These are phyloP conservation scores for Agelas oroides DNA, from an alignment of 37 sponge, comb jelly and placozoan species.

Conservation along the genomic window DNA sequence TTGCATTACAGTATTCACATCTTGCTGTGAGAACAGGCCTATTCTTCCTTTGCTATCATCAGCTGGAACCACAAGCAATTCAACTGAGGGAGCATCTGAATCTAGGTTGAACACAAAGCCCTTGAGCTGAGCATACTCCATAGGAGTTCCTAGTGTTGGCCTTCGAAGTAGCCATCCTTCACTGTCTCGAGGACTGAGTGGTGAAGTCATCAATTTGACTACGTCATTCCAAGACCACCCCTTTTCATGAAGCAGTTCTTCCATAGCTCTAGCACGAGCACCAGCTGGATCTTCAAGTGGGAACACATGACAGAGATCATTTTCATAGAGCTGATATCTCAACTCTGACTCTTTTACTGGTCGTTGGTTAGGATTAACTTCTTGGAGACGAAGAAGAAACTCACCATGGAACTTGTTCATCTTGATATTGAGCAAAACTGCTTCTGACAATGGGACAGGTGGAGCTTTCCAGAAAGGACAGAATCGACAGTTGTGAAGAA, in stretches of 20 bases:
- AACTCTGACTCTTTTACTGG: constrained; percentile 52
- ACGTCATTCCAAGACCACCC: constrained; percentile 69
- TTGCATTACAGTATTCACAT: constrained; percentile 56
- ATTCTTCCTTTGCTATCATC: constrained; percentile 13
- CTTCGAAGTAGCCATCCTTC: constrained; percentile 77
- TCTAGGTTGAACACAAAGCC: constrained; percentile 59
- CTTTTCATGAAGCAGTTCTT: constrained; percentile 45
- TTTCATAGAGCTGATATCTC: constrained; percentile 78
- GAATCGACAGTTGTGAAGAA: constrained; percentile 38
- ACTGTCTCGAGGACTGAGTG: constrained; percentile 37
- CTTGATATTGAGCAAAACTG: constrained; percentile 57
- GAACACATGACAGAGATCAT: constrained; percentile 42
- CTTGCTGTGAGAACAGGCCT: constrained; percentile 56
- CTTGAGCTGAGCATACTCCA: constrained; percentile 45
- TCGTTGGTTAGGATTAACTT: background rate
- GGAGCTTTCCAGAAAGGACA: constrained; percentile 75
- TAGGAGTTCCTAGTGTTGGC: constrained; percentile 13
- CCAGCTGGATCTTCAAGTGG: constrained; percentile 34
- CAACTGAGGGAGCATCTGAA: constrained; percentile 40
- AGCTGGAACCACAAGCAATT: constrained; percentile 39
- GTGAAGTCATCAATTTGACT: constrained; percentile 45
- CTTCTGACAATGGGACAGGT: constrained; percentile 66
- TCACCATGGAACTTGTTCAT: constrained; percentile 38
- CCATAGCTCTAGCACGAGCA: constrained; percentile 44
- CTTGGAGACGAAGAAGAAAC: constrained; percentile 42